Percentiles rank a stretch among this genome's conserved stretches.
Evolutionary conservation across 2,113 vertebrate genomes (phyloP).

Genomic region (Ivindomyrus marchei): DNA sequence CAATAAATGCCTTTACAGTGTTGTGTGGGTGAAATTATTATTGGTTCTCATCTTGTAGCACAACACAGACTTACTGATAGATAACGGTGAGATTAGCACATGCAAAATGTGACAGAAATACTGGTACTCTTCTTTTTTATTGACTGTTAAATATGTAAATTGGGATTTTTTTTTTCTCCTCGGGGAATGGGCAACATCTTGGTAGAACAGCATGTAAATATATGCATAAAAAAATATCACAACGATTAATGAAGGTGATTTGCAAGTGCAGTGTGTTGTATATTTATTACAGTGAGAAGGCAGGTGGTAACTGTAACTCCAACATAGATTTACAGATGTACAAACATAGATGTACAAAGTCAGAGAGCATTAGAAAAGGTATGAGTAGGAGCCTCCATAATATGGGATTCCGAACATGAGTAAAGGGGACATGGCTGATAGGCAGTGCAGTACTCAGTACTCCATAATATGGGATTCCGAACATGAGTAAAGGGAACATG

Average conservation of each 20-base stretch:
- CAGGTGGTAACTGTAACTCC: constrained; percentile 1
- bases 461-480: not conserved
- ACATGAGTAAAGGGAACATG: not conserved
- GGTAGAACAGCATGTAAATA: not conserved
- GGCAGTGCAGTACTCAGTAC: not conserved
- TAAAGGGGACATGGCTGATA: not conserved
- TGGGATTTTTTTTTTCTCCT: not conserved
- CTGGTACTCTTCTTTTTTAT: not conserved
- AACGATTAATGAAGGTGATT: constrained; percentile 6
- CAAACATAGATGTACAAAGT: not conserved
- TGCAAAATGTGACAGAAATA: not conserved
- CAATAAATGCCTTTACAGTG: not conserved
- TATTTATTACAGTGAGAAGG: not conserved
- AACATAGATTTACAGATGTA: not conserved
- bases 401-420: not conserved
- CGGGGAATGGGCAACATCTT: not conserved
- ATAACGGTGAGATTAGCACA: not conserved
- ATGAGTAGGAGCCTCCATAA: not conserved
- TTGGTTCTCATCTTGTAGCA: not conserved
- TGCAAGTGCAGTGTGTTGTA: not conserved
- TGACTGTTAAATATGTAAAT: constrained; percentile 8
- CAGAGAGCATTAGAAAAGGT: not conserved
- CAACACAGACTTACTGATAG: not conserved
- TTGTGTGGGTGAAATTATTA: not conserved
- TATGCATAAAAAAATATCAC: constrained; percentile 7